Evolutionary conservation across 2,888 invertebrate genomes (phyloP), one percentile per base, ranked within the genome.

Genomic region (Macropis europaea): DNA sequence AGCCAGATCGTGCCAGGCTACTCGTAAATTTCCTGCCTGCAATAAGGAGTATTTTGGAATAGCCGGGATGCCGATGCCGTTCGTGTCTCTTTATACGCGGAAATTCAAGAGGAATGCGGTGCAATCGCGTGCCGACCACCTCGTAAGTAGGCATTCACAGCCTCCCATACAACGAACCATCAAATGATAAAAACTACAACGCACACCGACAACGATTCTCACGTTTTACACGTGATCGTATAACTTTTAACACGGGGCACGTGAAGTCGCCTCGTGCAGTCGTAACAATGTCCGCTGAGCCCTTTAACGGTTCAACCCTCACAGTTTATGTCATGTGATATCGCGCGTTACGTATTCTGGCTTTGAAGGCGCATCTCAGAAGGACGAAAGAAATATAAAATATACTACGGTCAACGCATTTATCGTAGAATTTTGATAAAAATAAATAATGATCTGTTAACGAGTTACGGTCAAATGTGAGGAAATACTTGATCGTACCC

Each of bases 1-100:
- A 32, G 19, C 2, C n/a, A 15, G 7, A 11, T 6, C 42, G 32
- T 11, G 26, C 3, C 34, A 22, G 26, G 22, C 6, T n/a, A 19
- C 9, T 28, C 43, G 40, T 61, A 67, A 57, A 67, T 57, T 67
- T 57, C 15, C 6, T 4, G 4, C 22, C 24, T 26, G 38, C 56
- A 68, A 61, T 60, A 68, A 68, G 48, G 42, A 40, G n/a, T 36
- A 47, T 47, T 56, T 69, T 45, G 52, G 40, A 71, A 68, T 71
- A 53, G 42, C 57, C 1, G 24, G 40, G 57, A 72, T 63, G 26
- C 45, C 71, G 62, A 47, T 56, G 57, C 47, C 28, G 30, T 43
- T 47, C 56, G 54, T 71, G 63, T 52, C 57, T 43, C 45, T 38
- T 52, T 62, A 54, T 52, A 45, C 26, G 32, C 6, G 15, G 48